phyloP scores from a whole-genome alignment of 23 tunicate species.

The Phallusia fumigata region DNA sequence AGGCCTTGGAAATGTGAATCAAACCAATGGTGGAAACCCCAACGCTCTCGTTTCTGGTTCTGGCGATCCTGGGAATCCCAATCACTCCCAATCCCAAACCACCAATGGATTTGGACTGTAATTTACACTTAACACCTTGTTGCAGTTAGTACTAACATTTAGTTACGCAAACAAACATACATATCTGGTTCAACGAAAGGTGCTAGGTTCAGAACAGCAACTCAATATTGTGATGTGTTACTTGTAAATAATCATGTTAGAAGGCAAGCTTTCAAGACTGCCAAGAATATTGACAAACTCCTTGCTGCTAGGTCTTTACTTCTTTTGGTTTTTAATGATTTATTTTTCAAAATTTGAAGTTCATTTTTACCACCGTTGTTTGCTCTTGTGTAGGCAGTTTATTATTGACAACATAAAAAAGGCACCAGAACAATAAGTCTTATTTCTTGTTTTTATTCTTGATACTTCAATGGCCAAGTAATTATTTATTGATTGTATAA shows the following conservation, averaged over 20 bases:
- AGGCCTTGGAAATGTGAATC: background rate
- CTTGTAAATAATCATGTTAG: conserved; percentile 4
- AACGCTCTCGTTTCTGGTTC: background rate
- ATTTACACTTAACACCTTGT: background rate
- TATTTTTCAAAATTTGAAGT: conserved; percentile 12
- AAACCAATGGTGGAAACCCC: background rate
- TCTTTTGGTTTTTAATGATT: conserved; percentile 7
- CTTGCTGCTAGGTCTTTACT: background rate
- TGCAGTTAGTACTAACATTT: conserved; percentile 1
- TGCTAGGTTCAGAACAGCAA: background rate
- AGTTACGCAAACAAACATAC: background rate
- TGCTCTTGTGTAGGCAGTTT: background rate
- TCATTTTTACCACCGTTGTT: conserved; percentile 4
- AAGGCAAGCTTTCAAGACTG: background rate
- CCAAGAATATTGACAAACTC: background rate
- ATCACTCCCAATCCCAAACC: conserved; percentile 16
- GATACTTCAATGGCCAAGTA: conserved; percentile 51
- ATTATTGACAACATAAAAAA: background rate
- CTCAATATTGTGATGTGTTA: background rate
- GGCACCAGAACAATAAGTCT: conserved; percentile 1
- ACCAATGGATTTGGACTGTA: conserved; percentile 23
- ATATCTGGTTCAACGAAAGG: background rate
- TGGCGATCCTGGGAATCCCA: background rate
- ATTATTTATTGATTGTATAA: conserved; percentile 33
- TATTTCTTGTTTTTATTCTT: conserved; percentile 22